Evolutionary conservation across 2,888 invertebrate genomes (phyloP), one percentile per base, ranked within the genome.

Genomic region (Dicycla oo): DNA sequence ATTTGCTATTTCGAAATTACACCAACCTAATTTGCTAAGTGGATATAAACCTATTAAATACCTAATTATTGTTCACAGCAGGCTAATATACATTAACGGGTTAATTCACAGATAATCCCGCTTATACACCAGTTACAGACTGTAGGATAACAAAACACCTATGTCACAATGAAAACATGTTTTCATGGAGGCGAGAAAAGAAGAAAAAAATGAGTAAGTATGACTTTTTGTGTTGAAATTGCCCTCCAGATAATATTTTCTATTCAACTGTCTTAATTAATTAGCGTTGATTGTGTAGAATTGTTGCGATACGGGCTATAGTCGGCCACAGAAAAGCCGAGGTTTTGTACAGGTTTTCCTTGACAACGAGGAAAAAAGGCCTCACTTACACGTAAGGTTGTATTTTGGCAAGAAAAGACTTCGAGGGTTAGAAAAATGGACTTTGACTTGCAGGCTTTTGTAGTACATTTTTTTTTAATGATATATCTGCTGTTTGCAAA

Each of bases 231-330:
- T 64, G 64, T 53, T 56, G 45, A 64, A 64, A 65, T 78, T 82
- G 68, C 67, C 68, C 62, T 56, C n/a, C 15, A 62, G 61, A 74
- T 79, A 74, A 79, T 73, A 76, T 68, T 74, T 70, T 68, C 74
- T 54, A 78, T 79, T 82, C 70, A 69, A 82, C 64, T 43, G 67
- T 64, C 45, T 74, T 68, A 75, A 83, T 83, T 81, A 79, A 81
- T 81, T 82, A 79, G 56, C 66, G 63, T 60, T 69, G 51, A 72
- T 66, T 74, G 74, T 74, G 64, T 69, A 54, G 63, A 82, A 69
- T 58, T 72, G 69, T 53, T 69, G 70, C 67, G 67, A 79, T 78
- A 68, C 61, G 49, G 66, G n/a, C 45, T 49, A 34, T 57, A 65
- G 63, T 43, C 26, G 56, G 47, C 66, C 60, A 60, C 47, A 65